Evolutionary conservation across 2,888 invertebrate genomes (phyloP).

Genomic region (Drosophila hawaiiensis): DNA sequence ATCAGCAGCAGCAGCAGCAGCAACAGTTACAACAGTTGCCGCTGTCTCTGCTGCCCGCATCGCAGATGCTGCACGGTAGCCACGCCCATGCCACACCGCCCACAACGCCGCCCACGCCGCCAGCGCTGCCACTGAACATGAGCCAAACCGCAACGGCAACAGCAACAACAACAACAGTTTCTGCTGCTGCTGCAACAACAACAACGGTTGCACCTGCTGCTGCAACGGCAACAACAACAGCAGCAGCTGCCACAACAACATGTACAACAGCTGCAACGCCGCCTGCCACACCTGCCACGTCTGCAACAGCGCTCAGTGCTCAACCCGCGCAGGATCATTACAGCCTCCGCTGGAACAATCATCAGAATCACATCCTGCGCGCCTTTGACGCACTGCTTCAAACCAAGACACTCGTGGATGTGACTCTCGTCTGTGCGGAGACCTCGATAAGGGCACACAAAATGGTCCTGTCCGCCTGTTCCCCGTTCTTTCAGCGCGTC

Average conservation of each 20-base stretch:
- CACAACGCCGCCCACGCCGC: conserved; percentile 77
- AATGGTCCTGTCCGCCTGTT: conserved; percentile 94
- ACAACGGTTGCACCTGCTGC: conserved; percentile 19
- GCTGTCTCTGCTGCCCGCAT: conserved; percentile 21
- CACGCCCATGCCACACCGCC: conserved; percentile 65
- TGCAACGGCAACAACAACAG: conserved; percentile 11
- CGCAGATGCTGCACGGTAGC: conserved; percentile 25
- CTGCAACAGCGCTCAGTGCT: conserved; percentile 41
- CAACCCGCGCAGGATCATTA: conserved; percentile 90
- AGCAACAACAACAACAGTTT: conserved; percentile 23
- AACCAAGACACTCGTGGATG: conserved; percentile 94
- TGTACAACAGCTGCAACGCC: conserved; percentile 27
- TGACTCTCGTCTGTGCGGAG: conserved; percentile 95
- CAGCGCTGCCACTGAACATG: conserved; percentile 73
- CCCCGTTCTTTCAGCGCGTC: conserved; percentile 95
- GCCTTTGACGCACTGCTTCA: conserved; percentile 95
- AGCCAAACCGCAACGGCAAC: conserved; percentile 48
- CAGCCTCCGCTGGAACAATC: conserved; percentile 97
- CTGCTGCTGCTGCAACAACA: conserved; percentile 21
- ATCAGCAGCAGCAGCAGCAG: conserved; percentile 11
- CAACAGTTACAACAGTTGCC: conserved; percentile 17
- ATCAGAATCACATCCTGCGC: conserved; percentile 94
- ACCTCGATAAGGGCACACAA: conserved; percentile 95
- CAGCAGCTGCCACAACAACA: conserved; percentile 15
- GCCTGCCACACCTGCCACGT: conserved; percentile 67